Evolutionary conservation across 1,140 invertebrate species (phyloP), one percentile per base, ranked within the genome.

Genomic region (Cylas formicarius): DNA sequence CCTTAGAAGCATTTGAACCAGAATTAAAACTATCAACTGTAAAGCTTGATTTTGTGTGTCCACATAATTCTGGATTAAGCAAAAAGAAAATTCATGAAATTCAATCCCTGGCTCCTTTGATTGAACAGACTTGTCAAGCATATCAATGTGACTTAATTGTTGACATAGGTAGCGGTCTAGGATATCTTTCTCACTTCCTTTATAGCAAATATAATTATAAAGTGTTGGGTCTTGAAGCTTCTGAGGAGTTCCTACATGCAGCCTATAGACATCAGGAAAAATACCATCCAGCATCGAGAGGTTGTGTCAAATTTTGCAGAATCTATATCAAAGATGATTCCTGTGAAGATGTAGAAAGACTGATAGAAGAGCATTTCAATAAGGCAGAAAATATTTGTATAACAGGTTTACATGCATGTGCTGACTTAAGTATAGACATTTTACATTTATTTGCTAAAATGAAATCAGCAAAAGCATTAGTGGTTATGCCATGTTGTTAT

Each of bases 401-500:
- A 44, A 72, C 78, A 47, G 83, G 82, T 5, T 68, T 93, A 17
- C 89, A 93, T 66, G 80, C 86, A 6, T 93, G 89, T 65, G 88
- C 83, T 1, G 85, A 90, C 67, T 72, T 93, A 18, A 81, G 82
- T 37, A 70, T 86, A 8, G 75, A 75, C 16, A 76, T 84, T 14
- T 72, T 87, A 9, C 73, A 78, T 58, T 66, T 89, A 52, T 91
- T 86, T 69, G 52, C 75, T 10, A 66, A 75, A 50, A 75, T 82
- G 65, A 57, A 70, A 17, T 55, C 67, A 19, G 77, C 77, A 3
- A 68, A 69, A 34, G 64, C 73, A 13, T 54, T 90, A 9, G 72
- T 82, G 27, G 74, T 90, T 23, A 79, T 90, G 64, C 81, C 86
- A 4, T 93, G 89, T 58, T 93, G 89, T 55, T 92, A 92, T 58